Percentiles rank a stretch among this genome's conserved stretches.
Conservation (phyloP, 2,888 invertebrate species). For the Sinopyrophorus schimmeli region DNA sequence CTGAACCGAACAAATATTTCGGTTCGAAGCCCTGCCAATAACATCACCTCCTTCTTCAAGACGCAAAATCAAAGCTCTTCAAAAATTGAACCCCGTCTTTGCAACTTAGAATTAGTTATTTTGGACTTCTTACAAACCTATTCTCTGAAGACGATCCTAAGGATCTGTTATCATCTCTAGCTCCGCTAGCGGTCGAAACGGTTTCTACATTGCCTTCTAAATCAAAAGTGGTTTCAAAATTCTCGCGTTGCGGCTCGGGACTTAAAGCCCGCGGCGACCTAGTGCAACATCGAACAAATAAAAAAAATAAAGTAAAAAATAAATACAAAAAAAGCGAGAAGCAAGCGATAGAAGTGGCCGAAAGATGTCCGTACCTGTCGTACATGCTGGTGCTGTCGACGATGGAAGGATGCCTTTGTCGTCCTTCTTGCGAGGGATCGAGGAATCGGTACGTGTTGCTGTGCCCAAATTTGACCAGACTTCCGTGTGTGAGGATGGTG, state of each 20-base stretch:
- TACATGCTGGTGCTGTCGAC: conserved; percentile 72
- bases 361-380: conserved; percentile 67
- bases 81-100: no score
- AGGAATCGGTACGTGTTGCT: conserved; percentile 85
- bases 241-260: conserved; percentile 66
- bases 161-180: conserved; percentile 65
- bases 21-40: no score
- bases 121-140: conserved; percentile 62
- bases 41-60: no score
- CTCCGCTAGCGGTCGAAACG: conserved; percentile 82
- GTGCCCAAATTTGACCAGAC: conserved; percentile 82
- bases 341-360: not conserved
- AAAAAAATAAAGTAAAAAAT: conserved; percentile 21
- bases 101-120: no score
- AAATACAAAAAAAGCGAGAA: conserved; percentile 5
- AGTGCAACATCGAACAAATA: no score
- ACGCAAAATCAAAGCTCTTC: no score
- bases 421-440: conserved; percentile 79
- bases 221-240: conserved; percentile 85
- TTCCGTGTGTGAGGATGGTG: conserved; percentile 85
- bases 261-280: conserved; percentile 54
- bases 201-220: conserved; percentile 92
- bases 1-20: no score
- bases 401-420: conserved; percentile 72
- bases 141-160: conserved; percentile 76